phyloP scores from a whole-genome alignment of 1,140 invertebrate genomes.

The Leptinotarsa texana region DNA sequence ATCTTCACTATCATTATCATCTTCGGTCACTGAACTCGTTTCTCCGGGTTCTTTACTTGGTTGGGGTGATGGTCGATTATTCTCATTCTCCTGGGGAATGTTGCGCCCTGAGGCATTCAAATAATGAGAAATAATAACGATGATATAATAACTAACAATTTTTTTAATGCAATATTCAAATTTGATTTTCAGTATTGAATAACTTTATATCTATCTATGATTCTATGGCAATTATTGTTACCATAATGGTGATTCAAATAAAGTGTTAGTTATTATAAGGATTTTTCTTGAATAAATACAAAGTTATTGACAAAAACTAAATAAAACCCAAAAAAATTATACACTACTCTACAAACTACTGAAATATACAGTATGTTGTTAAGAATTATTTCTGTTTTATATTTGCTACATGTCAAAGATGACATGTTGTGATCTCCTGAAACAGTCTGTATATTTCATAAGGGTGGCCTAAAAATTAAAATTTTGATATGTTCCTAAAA shows the following conservation, averaged over 20 bases:
- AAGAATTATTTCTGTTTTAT: neutral
- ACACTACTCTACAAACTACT: neutral
- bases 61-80: constrained; percentile 65
- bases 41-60: constrained; percentile 65
- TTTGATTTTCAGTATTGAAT: too few species aligned
- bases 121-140: neutral
- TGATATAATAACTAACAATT: constrained; percentile 22
- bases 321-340: neutral
- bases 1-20: constrained; percentile 86
- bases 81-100: constrained; percentile 58
- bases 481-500: neutral
- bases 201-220: too few species aligned
- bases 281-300: neutral
- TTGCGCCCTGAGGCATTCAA: constrained; percentile 30
- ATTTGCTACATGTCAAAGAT: neutral
- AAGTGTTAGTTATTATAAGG: constrained; percentile 2
- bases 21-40: constrained; percentile 91
- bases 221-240: too few species aligned
- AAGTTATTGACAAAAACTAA: constrained; percentile 5
- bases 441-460: constrained; percentile 38
- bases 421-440: neutral
- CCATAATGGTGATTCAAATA: neutral
- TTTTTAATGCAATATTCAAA: neutral
- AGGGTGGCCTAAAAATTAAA: constrained; percentile 39
- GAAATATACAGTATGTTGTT: neutral